Percentiles rank a stretch among this genome's conserved stretches.
These are phyloP conservation scores for Nasua narica DNA, from an alignment of 2,797 vertebrate species.

Conservation along the genomic window DNA sequence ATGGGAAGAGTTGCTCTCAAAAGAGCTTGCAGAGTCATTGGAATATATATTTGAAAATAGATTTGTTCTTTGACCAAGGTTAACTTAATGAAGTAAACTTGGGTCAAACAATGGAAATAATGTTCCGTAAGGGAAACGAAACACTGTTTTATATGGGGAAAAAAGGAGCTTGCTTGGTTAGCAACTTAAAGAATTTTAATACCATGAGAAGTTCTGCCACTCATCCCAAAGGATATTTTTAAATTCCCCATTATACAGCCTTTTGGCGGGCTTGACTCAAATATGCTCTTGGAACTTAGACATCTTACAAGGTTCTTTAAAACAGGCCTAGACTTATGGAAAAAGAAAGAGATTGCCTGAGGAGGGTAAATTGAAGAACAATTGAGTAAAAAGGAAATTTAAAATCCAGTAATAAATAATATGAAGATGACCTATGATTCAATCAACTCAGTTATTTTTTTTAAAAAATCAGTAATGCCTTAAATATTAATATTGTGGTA, in stretches of 20 bases:
- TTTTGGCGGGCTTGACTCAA: background rate
- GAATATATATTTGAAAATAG: background rate
- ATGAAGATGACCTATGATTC: background rate
- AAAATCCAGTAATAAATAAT: background rate
- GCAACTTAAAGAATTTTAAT: background rate
- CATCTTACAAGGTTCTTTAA: slow-evolving; percentile 2
- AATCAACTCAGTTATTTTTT: background rate
- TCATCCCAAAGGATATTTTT: background rate
- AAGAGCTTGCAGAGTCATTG: slow-evolving; percentile 38
- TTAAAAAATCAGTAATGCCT: background rate
- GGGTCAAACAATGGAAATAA: slow-evolving; percentile 12
- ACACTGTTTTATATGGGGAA: background rate
- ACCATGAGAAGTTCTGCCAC: background rate
- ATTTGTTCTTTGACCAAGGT: slow-evolving; percentile 33
- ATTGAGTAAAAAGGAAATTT: background rate
- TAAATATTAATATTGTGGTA: background rate
- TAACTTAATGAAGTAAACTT: slow-evolving; percentile 46
- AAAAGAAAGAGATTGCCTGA: background rate
- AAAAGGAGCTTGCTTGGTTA: background rate
- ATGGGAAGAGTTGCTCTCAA: background rate
- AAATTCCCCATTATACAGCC: background rate
- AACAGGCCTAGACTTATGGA: background rate
- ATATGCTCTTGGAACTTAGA: background rate
- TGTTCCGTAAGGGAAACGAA: background rate
- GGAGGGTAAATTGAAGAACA: background rate